phyloP scores from a whole-genome alignment of 2,888 invertebrate genomes.

The Eulithis testata region DNA sequence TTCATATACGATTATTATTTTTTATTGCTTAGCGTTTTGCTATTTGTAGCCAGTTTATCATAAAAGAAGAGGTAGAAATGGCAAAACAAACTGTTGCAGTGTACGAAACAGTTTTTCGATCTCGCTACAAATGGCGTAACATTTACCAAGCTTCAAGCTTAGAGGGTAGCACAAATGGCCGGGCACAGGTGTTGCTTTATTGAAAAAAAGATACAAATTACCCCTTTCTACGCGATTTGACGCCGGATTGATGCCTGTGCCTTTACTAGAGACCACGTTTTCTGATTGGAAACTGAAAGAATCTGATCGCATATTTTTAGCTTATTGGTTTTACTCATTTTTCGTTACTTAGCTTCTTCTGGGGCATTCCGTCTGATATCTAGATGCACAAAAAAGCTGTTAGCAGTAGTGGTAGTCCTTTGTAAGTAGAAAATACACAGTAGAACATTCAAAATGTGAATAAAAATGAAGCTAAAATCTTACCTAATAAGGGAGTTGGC shows the following conservation, averaged over 20 bases:
- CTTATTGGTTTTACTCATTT: conserved; percentile 3
- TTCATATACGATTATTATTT: neutral
- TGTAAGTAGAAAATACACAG: neutral
- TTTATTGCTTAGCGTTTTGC: neutral
- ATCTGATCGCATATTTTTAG: conserved; percentile 1
- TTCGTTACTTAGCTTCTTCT: no score
- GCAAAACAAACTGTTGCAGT: conserved; percentile 66
- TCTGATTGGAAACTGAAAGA: conserved; percentile 34
- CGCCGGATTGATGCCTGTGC: conserved; percentile 63
- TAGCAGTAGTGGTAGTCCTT: neutral
- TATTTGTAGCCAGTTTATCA: conserved; percentile 1
- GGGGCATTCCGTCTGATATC: no score
- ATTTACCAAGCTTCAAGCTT: conserved; percentile 79
- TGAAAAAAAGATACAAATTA: conserved; percentile 82
- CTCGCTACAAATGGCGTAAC: conserved; percentile 78
- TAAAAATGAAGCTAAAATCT: conserved; percentile 36
- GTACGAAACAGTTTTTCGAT: conserved; percentile 79
- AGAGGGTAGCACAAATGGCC: conserved; percentile 73
- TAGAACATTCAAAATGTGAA: neutral
- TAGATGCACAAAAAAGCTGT: neutral
- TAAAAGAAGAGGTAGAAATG: conserved; percentile 45
- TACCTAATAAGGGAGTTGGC: conserved; percentile 74
- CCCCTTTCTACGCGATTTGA: conserved; percentile 71
- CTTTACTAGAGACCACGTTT: conserved; percentile 40
- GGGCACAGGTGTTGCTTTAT: conserved; percentile 80